Evolutionary conservation across 2,113 vertebrate species (phyloP), one percentile per base, ranked within the genome.

Genomic region (Myrmecobius fasciatus): DNA sequence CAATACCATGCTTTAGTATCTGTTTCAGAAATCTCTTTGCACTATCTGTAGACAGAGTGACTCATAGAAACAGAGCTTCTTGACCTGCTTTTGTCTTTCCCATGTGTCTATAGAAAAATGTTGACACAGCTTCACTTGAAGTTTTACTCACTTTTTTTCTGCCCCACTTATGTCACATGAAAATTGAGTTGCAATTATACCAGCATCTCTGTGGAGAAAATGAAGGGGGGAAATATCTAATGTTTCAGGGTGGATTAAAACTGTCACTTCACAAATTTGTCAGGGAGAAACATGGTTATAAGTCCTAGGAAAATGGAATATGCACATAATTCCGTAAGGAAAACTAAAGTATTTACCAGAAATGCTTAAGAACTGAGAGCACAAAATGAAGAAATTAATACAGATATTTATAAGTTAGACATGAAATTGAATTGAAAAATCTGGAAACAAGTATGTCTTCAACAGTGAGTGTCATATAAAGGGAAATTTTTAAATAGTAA

Each of bases 401-500:
- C 1, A 47, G 7, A 47, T 92, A 28, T 46, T 94, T 25, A 24
- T 88, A 26, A 53, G 28, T 90, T 94, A 49, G 24, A 43, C 89
- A 2, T 95, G 92, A 36, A 83, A 56, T 95, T 95, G 93, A 94
- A 96, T 89, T 94, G 91, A 88, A 94, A 93, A 88, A 95, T 95
- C 53, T 94, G 26, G 36, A 94, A 52, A 52, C 88, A 83, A 91
- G 46, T 89, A 43, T 17, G 25, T 91, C 92, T n/a, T 91, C 4
- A 89, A 52, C 6, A 93, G 93, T 94, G 54, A 94, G 52, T 97
- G 46, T 53, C 93, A 53, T 54, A 31, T 92, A 67, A 91, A 94
- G 52, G 56, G 25, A 93, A 97, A 75, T 75, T n/a, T 83, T 83
- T 5, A 90, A 20, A 51, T 26, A 49, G 20, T 89, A 89, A 26